phyloP scores from a whole-genome alignment of 2,113 vertebrate genomes.

The Oriolus oriolus region DNA sequence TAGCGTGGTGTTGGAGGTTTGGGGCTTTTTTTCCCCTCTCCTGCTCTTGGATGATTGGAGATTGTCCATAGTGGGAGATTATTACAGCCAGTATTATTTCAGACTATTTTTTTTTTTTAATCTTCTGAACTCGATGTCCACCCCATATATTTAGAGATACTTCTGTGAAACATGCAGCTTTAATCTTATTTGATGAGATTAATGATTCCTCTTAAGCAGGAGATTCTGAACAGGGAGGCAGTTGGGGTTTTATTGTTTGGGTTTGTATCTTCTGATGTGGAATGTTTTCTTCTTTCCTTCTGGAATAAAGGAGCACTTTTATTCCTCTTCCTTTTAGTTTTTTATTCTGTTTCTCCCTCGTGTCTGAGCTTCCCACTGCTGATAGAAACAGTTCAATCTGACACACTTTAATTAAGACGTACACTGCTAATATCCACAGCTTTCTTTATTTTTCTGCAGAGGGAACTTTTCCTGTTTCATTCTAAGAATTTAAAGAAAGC shows the following conservation, averaged over 20 bases:
- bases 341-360: not conserved
- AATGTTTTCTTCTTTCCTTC: not conserved
- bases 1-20: not conserved
- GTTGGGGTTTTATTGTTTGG: not conserved
- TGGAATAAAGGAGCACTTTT: not conserved
- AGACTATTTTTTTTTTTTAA: not conserved
- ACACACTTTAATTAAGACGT: not conserved
- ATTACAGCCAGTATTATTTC: not conserved
- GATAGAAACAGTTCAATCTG: not conserved
- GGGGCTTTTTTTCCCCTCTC: fast-evolving
- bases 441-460: not conserved
- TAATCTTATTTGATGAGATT: not conserved
- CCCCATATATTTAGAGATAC: not conserved
- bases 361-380: not conserved
- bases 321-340: not conserved
- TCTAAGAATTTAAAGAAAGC: not conserved
- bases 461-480: not conserved
- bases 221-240: not conserved
- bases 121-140: not conserved
- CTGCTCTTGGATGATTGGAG: not conserved
- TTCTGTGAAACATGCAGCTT: not conserved
- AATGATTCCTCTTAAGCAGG: not conserved
- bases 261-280: not conserved
- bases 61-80: not conserved
- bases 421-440: not conserved